These are phyloP conservation scores for Vespertilio murinus DNA, from an alignment of 2,797 vertebrate genomes.

Conservation along the genomic window DNA sequence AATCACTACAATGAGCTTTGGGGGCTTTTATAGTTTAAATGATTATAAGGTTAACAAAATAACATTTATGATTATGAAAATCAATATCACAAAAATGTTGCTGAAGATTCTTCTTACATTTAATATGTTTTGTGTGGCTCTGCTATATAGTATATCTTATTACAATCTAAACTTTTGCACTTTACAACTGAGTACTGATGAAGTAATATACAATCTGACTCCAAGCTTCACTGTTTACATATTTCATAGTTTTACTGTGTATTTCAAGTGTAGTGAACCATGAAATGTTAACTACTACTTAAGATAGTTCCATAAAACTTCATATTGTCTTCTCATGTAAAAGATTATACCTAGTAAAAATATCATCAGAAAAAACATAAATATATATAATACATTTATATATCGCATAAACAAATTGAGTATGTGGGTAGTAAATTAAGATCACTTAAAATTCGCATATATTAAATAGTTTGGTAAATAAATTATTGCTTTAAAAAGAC, in stretches of 20 bases:
- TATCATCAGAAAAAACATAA: neutral
- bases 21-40: neutral
- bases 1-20: neutral
- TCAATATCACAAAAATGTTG: neutral
- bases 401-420: neutral
- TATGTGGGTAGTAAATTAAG: slow-evolving; percentile 10
- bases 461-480: neutral
- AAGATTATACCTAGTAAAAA: slow-evolving; percentile 12
- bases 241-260: neutral
- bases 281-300: neutral
- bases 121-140: neutral
- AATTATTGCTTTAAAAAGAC: neutral
- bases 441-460: slow-evolving; percentile 36
- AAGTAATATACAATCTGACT: neutral
- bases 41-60: neutral
- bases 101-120: neutral
- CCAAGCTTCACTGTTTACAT: neutral
- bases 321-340: slow-evolving; percentile 4
- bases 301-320: neutral
- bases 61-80: neutral
- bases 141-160: neutral
- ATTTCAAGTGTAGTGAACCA: neutral
- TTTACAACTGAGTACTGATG: neutral
- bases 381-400: neutral
- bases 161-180: neutral